These are phyloP conservation scores for Acrobasis repandana DNA, from an alignment of 2,888 invertebrate species.

Conservation along the genomic window DNA sequence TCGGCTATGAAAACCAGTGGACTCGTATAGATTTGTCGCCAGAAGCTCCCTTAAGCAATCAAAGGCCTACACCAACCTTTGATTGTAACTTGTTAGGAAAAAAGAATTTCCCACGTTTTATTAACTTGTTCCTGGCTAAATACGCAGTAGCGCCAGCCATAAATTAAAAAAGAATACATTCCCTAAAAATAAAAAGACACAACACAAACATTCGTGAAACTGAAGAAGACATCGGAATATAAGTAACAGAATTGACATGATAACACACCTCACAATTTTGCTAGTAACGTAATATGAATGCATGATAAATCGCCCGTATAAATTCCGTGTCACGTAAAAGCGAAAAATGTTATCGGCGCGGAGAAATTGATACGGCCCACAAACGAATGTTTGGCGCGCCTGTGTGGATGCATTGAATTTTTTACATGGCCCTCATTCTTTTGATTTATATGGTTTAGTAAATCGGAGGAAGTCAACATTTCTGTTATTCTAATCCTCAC, in stretches of 20 bases:
- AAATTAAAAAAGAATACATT: too few species aligned
- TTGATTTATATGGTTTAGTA: conserved; percentile 18
- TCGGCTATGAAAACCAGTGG: too few species aligned
- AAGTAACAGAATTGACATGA: conserved; percentile 56
- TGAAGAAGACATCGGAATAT: conserved; percentile 55
- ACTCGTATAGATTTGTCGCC: too few species aligned
- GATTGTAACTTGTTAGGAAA: too few species aligned
- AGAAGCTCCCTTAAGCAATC: too few species aligned
- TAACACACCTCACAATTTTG: conserved; percentile 74
- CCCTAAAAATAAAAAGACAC: background rate
- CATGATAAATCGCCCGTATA: conserved; percentile 78
- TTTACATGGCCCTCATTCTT: conserved; percentile 29
- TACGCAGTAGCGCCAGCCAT: too few species aligned
- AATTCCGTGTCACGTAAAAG: conserved; percentile 78
- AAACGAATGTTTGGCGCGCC: conserved; percentile 58
- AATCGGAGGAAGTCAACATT: background rate
- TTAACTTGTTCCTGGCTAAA: too few species aligned
- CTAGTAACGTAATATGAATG: conserved; percentile 75
- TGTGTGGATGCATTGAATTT: conserved; percentile 59
- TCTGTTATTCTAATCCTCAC: background rate
- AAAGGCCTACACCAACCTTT: too few species aligned
- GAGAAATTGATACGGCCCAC: conserved; percentile 70
- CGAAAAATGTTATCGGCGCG: conserved; percentile 76
- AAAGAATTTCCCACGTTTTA: too few species aligned
- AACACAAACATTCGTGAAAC: conserved; percentile 42